A percentile compares a stretch with the other conserved stretches of the same genome.
Conservation (phyloP, 1,140 invertebrate species). For the Bombus ignitus region DNA sequence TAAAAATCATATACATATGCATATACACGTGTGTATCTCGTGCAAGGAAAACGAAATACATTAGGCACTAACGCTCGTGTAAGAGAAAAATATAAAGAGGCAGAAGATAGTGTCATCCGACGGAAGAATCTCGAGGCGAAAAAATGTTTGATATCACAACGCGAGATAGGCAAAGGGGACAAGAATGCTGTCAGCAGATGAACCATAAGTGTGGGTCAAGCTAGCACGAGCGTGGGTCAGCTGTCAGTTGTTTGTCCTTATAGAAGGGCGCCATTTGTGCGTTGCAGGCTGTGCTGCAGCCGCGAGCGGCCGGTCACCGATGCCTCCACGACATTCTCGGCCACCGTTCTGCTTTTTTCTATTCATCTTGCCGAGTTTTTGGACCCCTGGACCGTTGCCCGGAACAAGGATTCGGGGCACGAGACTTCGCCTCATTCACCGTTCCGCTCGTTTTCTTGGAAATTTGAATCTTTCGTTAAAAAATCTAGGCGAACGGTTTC, state of each 20-base stretch:
- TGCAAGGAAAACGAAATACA: not conserved
- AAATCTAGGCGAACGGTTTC: not conserved
- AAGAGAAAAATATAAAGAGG: not conserved
- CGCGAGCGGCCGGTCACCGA: conserved; percentile 6
- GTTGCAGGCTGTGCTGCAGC: conserved; percentile 62
- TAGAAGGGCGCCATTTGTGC: conserved; percentile 60
- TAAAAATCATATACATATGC: too few relatives aligned
- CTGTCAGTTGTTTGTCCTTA: conserved; percentile 82
- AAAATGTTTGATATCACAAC: not conserved
- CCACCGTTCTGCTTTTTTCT: conserved; percentile 47
- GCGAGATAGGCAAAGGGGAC: too few relatives aligned
- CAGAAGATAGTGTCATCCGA: not conserved
- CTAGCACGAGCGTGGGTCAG: conserved; percentile 79
- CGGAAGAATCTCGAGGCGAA: not conserved
- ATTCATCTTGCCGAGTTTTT: conserved; percentile 26
- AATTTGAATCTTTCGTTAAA: not conserved
- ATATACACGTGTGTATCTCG: too few relatives aligned
- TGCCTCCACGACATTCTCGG: conserved; percentile 16
- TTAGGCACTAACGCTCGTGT: too few relatives aligned
- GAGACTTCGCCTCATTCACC: conserved; percentile 35
- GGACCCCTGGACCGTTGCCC: conserved; percentile 35
- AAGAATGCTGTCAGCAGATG: conserved; percentile 80
- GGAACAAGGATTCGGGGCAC: conserved; percentile 35
- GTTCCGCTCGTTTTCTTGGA: conserved; percentile 5
- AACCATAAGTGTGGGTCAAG: conserved; percentile 81